phyloP scores from a whole-genome alignment of 2,797 vertebrate species.

The Siniperca obscura region DNA sequence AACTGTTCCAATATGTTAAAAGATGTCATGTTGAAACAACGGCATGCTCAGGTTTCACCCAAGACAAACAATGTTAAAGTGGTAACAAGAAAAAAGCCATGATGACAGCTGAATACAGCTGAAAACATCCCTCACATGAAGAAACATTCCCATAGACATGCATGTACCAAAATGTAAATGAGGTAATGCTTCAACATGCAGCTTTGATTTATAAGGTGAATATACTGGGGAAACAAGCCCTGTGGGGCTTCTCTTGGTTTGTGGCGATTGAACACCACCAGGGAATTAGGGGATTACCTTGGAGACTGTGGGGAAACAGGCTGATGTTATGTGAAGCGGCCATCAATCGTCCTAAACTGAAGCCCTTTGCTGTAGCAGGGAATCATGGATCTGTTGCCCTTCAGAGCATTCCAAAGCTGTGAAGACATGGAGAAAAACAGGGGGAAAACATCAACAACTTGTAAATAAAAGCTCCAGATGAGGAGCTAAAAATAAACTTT shows the following conservation, averaged over 20 bases:
- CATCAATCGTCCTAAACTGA: constrained; percentile 71
- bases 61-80: constrained; percentile 8
- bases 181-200: constrained; percentile 29
- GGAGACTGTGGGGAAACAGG: constrained; percentile 56
- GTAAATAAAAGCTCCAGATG: constrained; percentile 39
- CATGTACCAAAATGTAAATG: background rate
- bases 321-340: constrained; percentile 57
- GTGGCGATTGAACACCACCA: constrained; percentile 34
- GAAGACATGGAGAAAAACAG: constrained; percentile 36
- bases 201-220: constrained; percentile 39
- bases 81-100: background rate
- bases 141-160: background rate
- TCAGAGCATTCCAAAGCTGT: constrained; percentile 60
- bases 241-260: constrained; percentile 37
- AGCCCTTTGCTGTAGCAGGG: constrained; percentile 28
- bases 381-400: constrained; percentile 40
- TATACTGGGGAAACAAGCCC: constrained; percentile 37
- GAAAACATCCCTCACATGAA: background rate
- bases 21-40: constrained; percentile 69
- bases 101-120: background rate
- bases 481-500: constrained; percentile 43
- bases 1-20: constrained; percentile 75
- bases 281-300: constrained; percentile 76
- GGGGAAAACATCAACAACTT: constrained; percentile 32
- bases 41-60: constrained; percentile 69